Evolutionary conservation across 2,888 invertebrate genomes (phyloP).

Genomic region (Harpagoxenus sublaevis): DNA sequence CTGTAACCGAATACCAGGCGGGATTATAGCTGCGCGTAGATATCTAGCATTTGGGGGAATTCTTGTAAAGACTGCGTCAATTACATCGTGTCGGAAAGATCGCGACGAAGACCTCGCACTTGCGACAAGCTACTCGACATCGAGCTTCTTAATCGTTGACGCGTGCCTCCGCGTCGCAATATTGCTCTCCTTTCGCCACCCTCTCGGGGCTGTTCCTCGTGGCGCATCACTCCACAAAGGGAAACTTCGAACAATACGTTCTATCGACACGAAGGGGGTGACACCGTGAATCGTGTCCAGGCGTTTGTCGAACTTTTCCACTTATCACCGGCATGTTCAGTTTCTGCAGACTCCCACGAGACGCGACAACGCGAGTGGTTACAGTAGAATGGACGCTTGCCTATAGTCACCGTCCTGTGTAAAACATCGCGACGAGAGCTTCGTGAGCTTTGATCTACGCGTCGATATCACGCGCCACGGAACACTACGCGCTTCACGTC

Average conservation of each 20-base stretch:
- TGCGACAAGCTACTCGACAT: neutral
- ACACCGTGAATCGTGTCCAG: constrained; percentile 43
- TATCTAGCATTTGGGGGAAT: neutral
- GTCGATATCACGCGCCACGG: constrained; percentile 75
- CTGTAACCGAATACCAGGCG: neutral
- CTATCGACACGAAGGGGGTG: constrained; percentile 1
- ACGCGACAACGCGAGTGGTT: constrained; percentile 44
- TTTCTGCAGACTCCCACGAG: constrained; percentile 32
- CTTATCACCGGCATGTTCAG: constrained; percentile 37
- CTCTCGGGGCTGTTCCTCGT: neutral
- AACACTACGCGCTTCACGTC: constrained; percentile 66
- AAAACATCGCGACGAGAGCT: constrained; percentile 57
- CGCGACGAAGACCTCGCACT: neutral
- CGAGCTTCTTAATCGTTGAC: constrained; percentile 43
- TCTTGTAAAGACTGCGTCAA: neutral
- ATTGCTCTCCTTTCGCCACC: constrained; percentile 4
- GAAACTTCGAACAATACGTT: constrained; percentile 47
- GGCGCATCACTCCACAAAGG: constrained; percentile 38
- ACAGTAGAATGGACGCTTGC: constrained; percentile 25
- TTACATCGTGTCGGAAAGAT: neutral
- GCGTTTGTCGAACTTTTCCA: constrained; percentile 61
- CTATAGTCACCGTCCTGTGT: constrained; percentile 27
- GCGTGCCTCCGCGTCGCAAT: constrained; percentile 45
- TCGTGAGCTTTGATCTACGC: constrained; percentile 78
- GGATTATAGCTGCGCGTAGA: neutral